Evolutionary conservation across 2,888 invertebrate genomes (phyloP).

Genomic region (Neoascia interrupta): DNA sequence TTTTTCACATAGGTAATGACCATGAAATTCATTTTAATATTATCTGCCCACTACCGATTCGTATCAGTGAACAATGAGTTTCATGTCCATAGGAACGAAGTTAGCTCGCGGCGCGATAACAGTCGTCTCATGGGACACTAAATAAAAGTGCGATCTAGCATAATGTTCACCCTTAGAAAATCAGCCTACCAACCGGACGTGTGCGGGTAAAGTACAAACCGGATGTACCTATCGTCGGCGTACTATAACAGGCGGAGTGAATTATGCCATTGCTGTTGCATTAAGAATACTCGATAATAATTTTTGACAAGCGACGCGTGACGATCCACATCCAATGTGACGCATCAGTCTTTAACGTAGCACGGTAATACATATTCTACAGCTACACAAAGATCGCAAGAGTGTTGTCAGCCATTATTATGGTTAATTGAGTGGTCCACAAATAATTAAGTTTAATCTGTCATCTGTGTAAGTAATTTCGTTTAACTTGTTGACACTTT

Average conservation of each 20-base stretch:
- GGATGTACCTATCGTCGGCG: constrained; percentile 55
- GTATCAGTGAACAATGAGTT: constrained; percentile 39
- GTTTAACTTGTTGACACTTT: too few species aligned
- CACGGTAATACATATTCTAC: constrained; percentile 11
- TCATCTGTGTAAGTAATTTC: too few species aligned
- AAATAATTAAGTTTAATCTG: constrained; percentile 6
- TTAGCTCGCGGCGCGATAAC: too few species aligned
- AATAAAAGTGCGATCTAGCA: background rate
- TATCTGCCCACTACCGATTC: constrained; percentile 28
- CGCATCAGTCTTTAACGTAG: constrained; percentile 15
- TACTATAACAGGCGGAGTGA: background rate
- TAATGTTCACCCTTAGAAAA: constrained; percentile 31
- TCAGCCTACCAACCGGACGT: background rate
- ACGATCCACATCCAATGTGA: constrained; percentile 48
- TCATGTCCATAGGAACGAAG: too few species aligned
- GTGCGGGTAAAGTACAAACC: constrained; percentile 17
- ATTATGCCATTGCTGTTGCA: constrained; percentile 12
- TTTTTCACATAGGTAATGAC: constrained; percentile 44
- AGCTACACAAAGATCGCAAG: background rate
- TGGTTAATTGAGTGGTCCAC: constrained; percentile 24
- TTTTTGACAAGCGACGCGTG: constrained; percentile 60
- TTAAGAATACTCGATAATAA: constrained; percentile 12
- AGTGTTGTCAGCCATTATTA: background rate
- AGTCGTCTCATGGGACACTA: background rate
- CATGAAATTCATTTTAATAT: constrained; percentile 47